phyloP scores from a whole-genome alignment of 2,888 invertebrate genomes.

The Hydrotaea cyrtoneurina region DNA sequence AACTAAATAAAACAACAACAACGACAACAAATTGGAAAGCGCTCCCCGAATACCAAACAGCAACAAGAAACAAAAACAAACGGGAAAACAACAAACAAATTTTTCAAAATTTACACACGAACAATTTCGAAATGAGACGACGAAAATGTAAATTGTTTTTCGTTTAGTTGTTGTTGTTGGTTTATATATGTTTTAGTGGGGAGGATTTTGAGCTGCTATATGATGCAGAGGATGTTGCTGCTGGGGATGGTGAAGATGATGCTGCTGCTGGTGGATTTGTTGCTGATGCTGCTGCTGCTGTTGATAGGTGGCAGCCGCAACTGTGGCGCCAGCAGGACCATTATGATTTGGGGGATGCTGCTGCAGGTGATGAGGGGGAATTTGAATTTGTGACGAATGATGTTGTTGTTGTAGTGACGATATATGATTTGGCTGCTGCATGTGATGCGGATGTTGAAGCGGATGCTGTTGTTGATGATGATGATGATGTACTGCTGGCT shows the following conservation, averaged over 20 bases:
- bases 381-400: constrained; percentile 31
- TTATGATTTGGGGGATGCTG: constrained; percentile 18
- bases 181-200: constrained; percentile 56
- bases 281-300: constrained; percentile 44
- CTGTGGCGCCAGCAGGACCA: constrained; percentile 33
- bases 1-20: constrained; percentile 34
- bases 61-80: constrained; percentile 42
- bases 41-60: constrained; percentile 33
- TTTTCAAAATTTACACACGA: constrained; percentile 50
- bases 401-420: constrained; percentile 58
- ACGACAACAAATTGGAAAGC: constrained; percentile 56
- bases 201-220: constrained; percentile 64
- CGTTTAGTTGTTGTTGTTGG: constrained; percentile 18
- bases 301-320: constrained; percentile 26
- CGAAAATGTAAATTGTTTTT: constrained; percentile 1
- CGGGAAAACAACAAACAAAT: constrained; percentile 19
- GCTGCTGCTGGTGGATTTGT: constrained; percentile 40
- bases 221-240: constrained; percentile 59
- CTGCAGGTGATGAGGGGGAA: constrained; percentile 39
- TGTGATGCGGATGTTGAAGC: constrained; percentile 55
- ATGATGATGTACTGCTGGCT: background rate
- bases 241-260: constrained; percentile 44
- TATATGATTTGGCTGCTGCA: constrained; percentile 62
- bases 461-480: constrained; percentile 53
- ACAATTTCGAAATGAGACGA: constrained; percentile 41